Evolutionary conservation across 2,113 vertebrate genomes (phyloP), one percentile per base, ranked within the genome.

Genomic region (Phodopus roborovskii): DNA sequence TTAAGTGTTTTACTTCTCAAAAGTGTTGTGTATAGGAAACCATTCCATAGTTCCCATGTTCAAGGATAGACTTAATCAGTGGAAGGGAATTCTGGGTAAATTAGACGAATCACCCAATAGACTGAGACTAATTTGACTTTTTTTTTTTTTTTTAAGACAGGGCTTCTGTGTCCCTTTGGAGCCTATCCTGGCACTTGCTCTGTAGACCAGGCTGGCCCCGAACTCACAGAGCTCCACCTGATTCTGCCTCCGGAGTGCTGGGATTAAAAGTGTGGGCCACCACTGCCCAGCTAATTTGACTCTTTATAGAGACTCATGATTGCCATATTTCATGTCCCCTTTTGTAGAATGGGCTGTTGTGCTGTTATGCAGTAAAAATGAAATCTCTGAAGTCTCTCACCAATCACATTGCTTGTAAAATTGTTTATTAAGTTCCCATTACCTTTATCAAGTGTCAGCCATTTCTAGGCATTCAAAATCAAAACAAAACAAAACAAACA

Each of bases 11-110:
- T 88, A 74, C n/a, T 83, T 93, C 56, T 90, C 64, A 71, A 30
- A 70, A 88, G 50, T 45, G 28, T 53, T 92, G 85, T 79, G 56
- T 77, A 86, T n/a, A 93, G 86, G 94, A 88, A 45, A 79, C 79
- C 79, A 92, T 79, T 62, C 60, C 56, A n/a, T 12, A 60, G 78
- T 64, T 33, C 17, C 66, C 74, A 33, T 87, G 92, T 56, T 87
- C 56, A 89, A 75, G 22, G 73, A 74, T 50, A 56, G 91, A 10
- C n/a, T 33, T 19, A 19, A 64, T 48, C 42, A 5, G 30, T 48
- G 50, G 75, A 71, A 75, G 81, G n/a, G 81, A 84, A 62, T 90
- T 93, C 33, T 94, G 42, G 53, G 89, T 71, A 79, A 94, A 39
- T 81, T 7, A 79, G 85, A 15, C 30, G 73, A 39, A 7, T 71